Base-by-base conservation (phyloP, 2,888 invertebrate genomes). In the Operophtera brumata region DNA sequence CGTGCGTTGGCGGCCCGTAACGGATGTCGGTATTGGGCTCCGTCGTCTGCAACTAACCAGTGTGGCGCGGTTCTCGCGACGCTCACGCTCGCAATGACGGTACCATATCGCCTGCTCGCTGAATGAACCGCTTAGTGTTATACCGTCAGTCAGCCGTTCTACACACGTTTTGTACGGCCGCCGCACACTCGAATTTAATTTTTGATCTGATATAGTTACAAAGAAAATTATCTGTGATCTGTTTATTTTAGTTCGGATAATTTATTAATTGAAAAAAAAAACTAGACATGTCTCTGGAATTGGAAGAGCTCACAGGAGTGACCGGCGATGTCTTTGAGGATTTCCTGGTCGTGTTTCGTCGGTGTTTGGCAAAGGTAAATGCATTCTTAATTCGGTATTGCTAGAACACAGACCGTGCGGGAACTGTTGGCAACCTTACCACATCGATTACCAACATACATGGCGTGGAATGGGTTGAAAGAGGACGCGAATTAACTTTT, bases 241-340 rank as follows among this genome's bases (percentile, higher is more conserved):
- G 65, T 69, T 70, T 66, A 66, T 72, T 68, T 72, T 30, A 30
- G 61, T 54, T 56, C n/a, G 63, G 36, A 70, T 67, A 73, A 73
- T 73, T 57, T 69, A 61, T 70, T 62, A 71, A 76, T 78, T 69
- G 55, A 50, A 56, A 26, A 65, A 55, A 63, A 47, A 75, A 77
- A 75, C 51, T 39, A 71, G 60, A 86, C 77, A 93, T 94, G 92
- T 92, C 92, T 75, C 81, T 93, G 76, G 94, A 94, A 75, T 90
- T 93, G 77, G 94, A 92, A 78, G 91, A 93, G 66, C 79, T 92
- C 26, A 82, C 90, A 69, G 89, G 91, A 67, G 80, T 91, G 75
- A 90, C 93, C 66, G 94, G 94, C 67, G 94, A 94, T 83, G 92
- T 94, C 70, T 91, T 95, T 82, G 94, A 94, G 78, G 94, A 95